Evolutionary conservation across 2,888 invertebrate species (phyloP), one percentile per base, ranked within the genome.

Genomic region (Slavum lentiscoides): DNA sequence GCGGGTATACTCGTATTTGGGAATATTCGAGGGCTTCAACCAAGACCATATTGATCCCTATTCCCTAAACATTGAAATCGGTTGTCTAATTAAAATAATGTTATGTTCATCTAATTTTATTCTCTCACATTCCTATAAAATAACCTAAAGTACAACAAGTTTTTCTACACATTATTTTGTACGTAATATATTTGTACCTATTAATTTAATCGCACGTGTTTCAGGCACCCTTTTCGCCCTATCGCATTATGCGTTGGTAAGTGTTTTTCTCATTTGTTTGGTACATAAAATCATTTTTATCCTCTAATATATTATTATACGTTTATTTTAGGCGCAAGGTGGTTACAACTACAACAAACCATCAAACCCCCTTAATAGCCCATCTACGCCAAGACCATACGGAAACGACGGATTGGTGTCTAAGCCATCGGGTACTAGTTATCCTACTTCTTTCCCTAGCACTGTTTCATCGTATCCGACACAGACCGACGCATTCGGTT

Each of bases 291-390:
- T 30, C 9, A 2, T 9, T 30, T 30, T 30, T 5, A 68, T n/a
- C 30, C 1, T 9, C 37, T 61, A 21, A 19, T 37, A 11, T 61
- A 23, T 23, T 19, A 21, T 21, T 37, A 15, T 0, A 11, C 21
- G 23, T n/a, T 53, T 53, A 73, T 85, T 84, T 58, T 83, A 91
- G 91, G 90, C 89, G 76, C 92, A 93, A 88, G 90, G 89, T 85
- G 93, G 93, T 30, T 94, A 94, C 85, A 90, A 90, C 83, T 94
- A 94, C 87, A 91, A 91, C 83, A 89, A 91, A 82, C 94, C 93
- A 11, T 89, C 89, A 73, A 89, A 90, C 84, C 91, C 91, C 0
- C 89, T 92, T 84, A 86, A 85, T 15, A 77, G 82, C 0, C 82
- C 83, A 17, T 81, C 82, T 39, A 73, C 83, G 2, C 43, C 81